Base-by-base conservation (phyloP, 2,888 invertebrate species). In the Furcula furcula region DNA sequence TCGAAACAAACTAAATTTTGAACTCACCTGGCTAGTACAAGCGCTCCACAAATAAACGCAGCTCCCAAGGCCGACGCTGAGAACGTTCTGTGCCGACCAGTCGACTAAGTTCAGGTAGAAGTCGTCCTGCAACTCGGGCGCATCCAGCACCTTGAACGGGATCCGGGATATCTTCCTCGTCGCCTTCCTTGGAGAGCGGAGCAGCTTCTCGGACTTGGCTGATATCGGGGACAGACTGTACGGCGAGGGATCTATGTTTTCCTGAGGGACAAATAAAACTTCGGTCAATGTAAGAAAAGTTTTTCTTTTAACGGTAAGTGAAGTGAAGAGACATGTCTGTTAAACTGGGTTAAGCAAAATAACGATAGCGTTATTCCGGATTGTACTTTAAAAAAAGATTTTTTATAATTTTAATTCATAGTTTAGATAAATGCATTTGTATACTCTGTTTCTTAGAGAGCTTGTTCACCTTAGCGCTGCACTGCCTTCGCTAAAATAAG, bases 41-140 rank as follows among this genome's bases (percentile, higher is more conserved):
- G 99, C 99, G 64, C 98, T 98, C 99, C 99, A 99, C 40, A 99
- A 88, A 78, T 99, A 99, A 0, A 99, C 99, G 76, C 98, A 98
- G 65, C 97, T 97, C 18, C 98, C 98, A 11, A 99, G 90, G 0
- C 99, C 99, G 2, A 99, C 99, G 74, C 98, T 98, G 41, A 99
- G 92, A 19, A 99, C 97, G 82, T 99, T 99, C 84, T 98, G 98
- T 31, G 98, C 97, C 3, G 98, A 98, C 99, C 99, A 99, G 80
- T 99, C 99, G 19, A 99, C 99, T 45, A 99, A 91, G 86, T 99
- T 99, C 55, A 99, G 87, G 78, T 98, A 98, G 90, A 99, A 99
- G 87, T 99, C 99, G 84, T 99, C 99, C 86, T 99, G 97, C 36
- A 98, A 86, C 81, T 98, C 98, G 2, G 98, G 98, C 2, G 98